Conservation (phyloP, 2,797 vertebrate species). For the Hippoglossus hippoglossus region DNA sequence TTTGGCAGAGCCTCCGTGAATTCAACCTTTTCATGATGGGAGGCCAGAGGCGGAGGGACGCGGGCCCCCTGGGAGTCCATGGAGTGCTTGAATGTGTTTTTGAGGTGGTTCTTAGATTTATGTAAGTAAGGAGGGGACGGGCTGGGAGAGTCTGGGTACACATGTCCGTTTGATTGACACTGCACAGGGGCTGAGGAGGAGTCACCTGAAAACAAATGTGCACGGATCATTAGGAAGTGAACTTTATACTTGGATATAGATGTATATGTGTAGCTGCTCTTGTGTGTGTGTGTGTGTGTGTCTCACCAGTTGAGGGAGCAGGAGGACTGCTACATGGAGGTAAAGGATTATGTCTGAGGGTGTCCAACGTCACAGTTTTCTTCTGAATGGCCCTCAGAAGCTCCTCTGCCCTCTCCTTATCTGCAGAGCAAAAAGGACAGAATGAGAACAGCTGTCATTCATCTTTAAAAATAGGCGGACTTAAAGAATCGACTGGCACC, state of each 20-base stretch:
- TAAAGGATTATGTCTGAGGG: slow-evolving; percentile 83
- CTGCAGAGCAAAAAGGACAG: slow-evolving; percentile 63
- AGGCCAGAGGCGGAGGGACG: slow-evolving; percentile 56
- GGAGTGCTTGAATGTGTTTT: slow-evolving; percentile 69
- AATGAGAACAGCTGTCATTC: slow-evolving; percentile 61
- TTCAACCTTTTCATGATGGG: slow-evolving; percentile 80
- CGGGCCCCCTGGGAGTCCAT: slow-evolving; percentile 47
- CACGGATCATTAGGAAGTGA: slow-evolving; percentile 16
- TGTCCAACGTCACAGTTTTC: slow-evolving; percentile 85
- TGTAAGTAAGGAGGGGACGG: slow-evolving; percentile 80
- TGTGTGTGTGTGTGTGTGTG: slow-evolving; percentile 6
- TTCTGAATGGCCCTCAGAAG: slow-evolving; percentile 91
- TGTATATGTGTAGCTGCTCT: not conserved
- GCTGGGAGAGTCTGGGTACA: slow-evolving; percentile 74
- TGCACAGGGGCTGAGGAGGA: slow-evolving; percentile 42
- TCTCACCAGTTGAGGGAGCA: slow-evolving; percentile 80
- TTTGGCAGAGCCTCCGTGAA: slow-evolving; percentile 73
- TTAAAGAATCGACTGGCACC: slow-evolving; percentile 31
- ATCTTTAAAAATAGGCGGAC: slow-evolving; percentile 3
- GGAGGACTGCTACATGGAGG: slow-evolving; percentile 81
- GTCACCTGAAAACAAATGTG: slow-evolving; percentile 57
- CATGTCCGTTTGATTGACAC: slow-evolving; percentile 70
- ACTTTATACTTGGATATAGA: not conserved
- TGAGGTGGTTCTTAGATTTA: slow-evolving; percentile 75
- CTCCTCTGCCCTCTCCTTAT: slow-evolving; percentile 82